Evolutionary conservation across 1,140 invertebrate genomes (phyloP), one percentile per base, ranked within the genome.

Genomic region (Anastatus disparis): DNA sequence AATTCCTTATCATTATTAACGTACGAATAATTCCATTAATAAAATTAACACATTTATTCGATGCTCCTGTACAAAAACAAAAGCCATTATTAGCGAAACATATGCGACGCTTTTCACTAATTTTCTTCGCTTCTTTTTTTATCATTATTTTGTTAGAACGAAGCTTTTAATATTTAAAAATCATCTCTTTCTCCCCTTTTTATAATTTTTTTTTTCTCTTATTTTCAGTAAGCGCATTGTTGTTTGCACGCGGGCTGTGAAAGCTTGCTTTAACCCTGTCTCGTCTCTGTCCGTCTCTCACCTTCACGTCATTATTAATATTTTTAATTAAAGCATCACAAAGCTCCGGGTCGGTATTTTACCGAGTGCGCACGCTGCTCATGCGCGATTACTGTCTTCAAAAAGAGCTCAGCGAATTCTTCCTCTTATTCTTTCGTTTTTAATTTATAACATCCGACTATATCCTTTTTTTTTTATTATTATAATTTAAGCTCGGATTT

Each of bases 251-350:
- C 31, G 13, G 22, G 24, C 12, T 10, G 31, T 10, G 22, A 59
- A 59, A 22, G 38, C 15, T 20, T 2, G 42, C 59, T 72, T 48
- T 61, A 72, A 68, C 61, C 24, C 71, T 69, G 61, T 71, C 69
- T 76, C 73, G 70, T 70, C 71, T 59, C 63, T 24, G 29, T 22
- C 46, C 29, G 61, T 38, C 42, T 56, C 44, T 27, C 68, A 58
- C 35, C 40, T 69, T 64, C 70, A 63, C 72, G 69, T 76, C 69
- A 77, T 78, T 79, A 76, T 79, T 78, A 79, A 80, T 78, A 79
- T 78, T 80, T 80, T 80, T 80, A 78, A 80, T 80, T 77, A 80
- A 80, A 80, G 71, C 73, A 71, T 65, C 70, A 75, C 74, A 77
- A 79, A 78, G 75, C 72, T 74, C 73, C n/a, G n/a, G n/a, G n/a